These are phyloP conservation scores for Zaprionus gabonicus DNA, from an alignment of 1,140 invertebrate genomes.

Conservation along the genomic window DNA sequence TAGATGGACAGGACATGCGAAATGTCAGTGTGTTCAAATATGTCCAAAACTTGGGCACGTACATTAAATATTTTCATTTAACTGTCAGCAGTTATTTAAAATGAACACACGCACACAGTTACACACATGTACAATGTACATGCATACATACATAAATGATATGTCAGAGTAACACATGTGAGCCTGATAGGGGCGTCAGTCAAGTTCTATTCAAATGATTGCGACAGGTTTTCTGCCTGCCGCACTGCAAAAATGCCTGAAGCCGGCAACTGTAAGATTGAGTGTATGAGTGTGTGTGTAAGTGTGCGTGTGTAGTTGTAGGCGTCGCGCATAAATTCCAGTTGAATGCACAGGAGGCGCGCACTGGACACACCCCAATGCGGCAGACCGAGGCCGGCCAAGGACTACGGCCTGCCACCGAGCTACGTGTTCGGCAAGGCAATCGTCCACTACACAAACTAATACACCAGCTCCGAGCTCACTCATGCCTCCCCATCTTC, in stretches of 20 bases:
- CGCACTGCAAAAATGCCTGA: not conserved
- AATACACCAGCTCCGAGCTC: not conserved
- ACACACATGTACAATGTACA: not conserved
- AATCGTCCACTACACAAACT: not conserved
- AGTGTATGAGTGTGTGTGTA: not conserved
- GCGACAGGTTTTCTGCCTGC: not conserved
- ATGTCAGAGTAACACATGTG: constrained; percentile 27
- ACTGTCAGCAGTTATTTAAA: constrained; percentile 78
- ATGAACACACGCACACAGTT: constrained; percentile 42
- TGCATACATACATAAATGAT: not conserved
- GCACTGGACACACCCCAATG: constrained; percentile 54
- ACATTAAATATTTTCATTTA: constrained; percentile 79
- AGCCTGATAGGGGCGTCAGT: constrained; percentile 13
- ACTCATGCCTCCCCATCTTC: too few relatives aligned
- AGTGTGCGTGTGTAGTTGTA: not conserved
- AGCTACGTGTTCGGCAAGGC: constrained; percentile 5
- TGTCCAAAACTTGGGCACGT: constrained; percentile 59
- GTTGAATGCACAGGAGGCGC: constrained; percentile 44
- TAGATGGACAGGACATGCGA: constrained; percentile 33
- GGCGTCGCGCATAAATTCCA: constrained; percentile 42
- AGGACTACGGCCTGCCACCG: not conserved
- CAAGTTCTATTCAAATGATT: constrained; percentile 22
- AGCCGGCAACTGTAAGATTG: not conserved
- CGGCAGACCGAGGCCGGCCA: constrained; percentile 31
- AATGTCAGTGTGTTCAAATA: constrained; percentile 51